Evolutionary conservation across 35 echinoderm and acorn worm species (phyloP).

Genomic region (Holothuria glaberrima): DNA sequence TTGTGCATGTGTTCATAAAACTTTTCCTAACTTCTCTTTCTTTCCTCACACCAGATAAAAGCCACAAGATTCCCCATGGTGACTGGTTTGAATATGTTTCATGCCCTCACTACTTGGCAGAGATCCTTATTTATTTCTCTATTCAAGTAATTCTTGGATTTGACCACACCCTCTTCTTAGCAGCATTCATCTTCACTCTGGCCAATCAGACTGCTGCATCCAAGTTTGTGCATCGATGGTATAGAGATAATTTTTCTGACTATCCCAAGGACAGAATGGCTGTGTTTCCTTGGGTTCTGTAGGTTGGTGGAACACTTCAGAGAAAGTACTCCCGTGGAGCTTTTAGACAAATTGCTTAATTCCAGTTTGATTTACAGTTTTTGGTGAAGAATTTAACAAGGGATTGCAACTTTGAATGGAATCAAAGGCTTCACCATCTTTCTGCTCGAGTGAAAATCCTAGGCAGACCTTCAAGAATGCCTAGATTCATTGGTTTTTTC

Average conservation of each 20-base stretch:
- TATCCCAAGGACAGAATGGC: conserved; percentile 89
- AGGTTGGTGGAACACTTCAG: neutral
- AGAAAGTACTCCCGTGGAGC: too few species aligned
- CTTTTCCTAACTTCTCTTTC: neutral
- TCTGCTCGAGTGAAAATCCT: too few species aligned
- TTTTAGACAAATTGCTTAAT: too few species aligned
- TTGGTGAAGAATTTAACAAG: too few species aligned
- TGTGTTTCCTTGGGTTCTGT: conserved; percentile 78
- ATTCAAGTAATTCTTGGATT: conserved; percentile 69
- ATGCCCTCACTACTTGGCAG: conserved; percentile 90
- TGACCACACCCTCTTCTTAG: conserved; percentile 62
- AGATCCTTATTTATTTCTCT: conserved; percentile 78
- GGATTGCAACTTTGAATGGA: too few species aligned
- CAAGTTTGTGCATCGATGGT: conserved; percentile 74
- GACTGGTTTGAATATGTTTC: conserved; percentile 96
- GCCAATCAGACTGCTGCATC: conserved; percentile 78
- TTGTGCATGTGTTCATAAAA: neutral
- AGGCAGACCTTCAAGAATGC: too few species aligned
- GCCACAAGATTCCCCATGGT: conserved; percentile 89
- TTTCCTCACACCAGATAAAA: conserved; percentile 25
- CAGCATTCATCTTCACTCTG: conserved; percentile 67
- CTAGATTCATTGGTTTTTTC: too few species aligned
- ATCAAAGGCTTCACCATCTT: too few species aligned
- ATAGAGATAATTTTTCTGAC: conserved; percentile 68
- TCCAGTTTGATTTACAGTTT: too few species aligned